Percentiles rank a stretch among this genome's conserved stretches.
Conservation (phyloP, 2,888 invertebrate genomes). For the Agelastica alni region DNA sequence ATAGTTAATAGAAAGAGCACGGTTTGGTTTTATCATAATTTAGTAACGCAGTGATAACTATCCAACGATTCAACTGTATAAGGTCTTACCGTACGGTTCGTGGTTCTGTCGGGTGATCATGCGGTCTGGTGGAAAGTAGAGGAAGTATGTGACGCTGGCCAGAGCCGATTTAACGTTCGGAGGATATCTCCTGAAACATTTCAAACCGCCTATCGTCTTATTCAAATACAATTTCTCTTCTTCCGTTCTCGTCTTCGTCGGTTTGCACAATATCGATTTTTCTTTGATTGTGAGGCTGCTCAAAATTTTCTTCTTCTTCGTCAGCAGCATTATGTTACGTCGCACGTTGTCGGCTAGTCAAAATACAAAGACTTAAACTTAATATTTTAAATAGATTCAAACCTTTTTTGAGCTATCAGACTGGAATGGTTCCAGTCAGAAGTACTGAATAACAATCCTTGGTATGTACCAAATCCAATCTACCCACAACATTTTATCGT, state of each 20-base stretch:
- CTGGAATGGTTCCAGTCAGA: no score
- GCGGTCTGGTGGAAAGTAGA: slow-evolving; percentile 63
- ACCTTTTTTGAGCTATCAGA: no score
- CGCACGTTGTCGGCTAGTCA: slow-evolving; percentile 58
- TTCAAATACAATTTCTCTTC: slow-evolving; percentile 64
- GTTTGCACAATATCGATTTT: slow-evolving; percentile 64
- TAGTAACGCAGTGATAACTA: background rate
- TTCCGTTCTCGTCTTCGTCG: slow-evolving; percentile 60
- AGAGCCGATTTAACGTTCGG: slow-evolving; percentile 63
- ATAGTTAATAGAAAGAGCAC: no score
- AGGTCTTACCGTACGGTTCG: slow-evolving; percentile 32
- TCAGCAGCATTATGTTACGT: slow-evolving; percentile 58
- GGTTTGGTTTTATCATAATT: background rate
- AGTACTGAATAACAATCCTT: no score
- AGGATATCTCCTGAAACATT: slow-evolving; percentile 59
- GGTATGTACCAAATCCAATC: no score
- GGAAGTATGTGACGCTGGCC: slow-evolving; percentile 65
- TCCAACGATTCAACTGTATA: background rate
- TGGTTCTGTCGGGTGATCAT: slow-evolving; percentile 67
- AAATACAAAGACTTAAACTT: no score
- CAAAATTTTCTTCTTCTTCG: slow-evolving; percentile 43
- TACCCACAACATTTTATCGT: no score
- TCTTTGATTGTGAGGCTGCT: slow-evolving; percentile 55
- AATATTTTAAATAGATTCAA: no score
- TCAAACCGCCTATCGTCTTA: slow-evolving; percentile 63